A percentile compares a stretch with the other conserved stretches of the same genome.
phyloP scores from a whole-genome alignment of 2,113 vertebrate genomes.

The Sminthopsis crassicaudata region DNA sequence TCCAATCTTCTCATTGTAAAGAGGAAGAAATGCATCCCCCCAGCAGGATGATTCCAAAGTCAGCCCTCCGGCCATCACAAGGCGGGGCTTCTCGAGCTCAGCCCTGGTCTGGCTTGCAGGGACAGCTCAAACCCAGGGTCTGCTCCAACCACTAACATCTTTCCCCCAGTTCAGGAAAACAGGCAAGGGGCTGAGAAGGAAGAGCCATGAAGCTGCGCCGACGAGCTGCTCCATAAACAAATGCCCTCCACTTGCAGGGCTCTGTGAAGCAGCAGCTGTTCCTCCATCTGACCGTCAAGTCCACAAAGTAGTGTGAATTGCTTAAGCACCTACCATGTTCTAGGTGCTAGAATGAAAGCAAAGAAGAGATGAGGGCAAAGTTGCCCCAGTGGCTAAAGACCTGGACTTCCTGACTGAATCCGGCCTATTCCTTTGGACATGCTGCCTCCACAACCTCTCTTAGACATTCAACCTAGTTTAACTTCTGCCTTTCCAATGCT shows the following conservation, averaged over 20 bases:
- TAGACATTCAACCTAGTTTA: background rate
- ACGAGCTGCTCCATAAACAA: too few species aligned
- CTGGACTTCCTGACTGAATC: background rate
- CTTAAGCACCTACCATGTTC: background rate
- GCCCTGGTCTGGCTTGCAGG: background rate
- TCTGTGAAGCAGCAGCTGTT: background rate
- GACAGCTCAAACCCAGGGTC: background rate
- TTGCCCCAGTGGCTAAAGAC: background rate
- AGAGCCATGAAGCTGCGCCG: too few species aligned
- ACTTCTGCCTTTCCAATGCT: background rate
- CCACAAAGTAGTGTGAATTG: background rate
- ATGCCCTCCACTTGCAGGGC: fast-evolving
- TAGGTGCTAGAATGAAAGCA: background rate
- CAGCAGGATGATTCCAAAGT: background rate
- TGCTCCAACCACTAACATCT: background rate
- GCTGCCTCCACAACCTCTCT: background rate
- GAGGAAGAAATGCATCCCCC: background rate
- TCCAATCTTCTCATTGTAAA: background rate
- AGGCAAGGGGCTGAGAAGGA: background rate
- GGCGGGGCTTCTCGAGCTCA: too few species aligned
- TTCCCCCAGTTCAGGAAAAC: background rate
- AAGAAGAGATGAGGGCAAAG: too few species aligned
- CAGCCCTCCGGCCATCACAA: too few species aligned
- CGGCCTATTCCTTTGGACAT: background rate
- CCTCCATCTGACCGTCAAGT: background rate